A percentile compares a stretch with the other conserved stretches of the same genome.
phyloP scores from a whole-genome alignment of 2,113 vertebrate species.

The Platycercus adscitus region DNA sequence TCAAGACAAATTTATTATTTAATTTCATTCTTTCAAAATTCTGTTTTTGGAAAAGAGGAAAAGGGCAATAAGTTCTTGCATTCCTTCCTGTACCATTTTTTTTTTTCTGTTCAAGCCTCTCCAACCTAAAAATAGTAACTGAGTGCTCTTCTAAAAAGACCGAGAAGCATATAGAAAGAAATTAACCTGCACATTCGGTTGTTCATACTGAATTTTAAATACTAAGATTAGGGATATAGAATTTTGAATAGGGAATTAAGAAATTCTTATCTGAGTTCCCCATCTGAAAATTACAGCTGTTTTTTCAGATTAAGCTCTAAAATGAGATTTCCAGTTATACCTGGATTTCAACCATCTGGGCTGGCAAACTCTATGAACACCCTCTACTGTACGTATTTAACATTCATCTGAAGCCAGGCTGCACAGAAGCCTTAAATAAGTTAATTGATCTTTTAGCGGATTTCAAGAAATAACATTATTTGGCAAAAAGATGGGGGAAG shows the following conservation, averaged over 20 bases:
- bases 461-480: background rate
- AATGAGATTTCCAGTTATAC: slow-evolving; percentile 16
- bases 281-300: background rate
- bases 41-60: background rate
- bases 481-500: background rate
- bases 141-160: background rate
- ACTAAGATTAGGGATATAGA: background rate
- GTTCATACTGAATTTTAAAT: background rate
- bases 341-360: background rate
- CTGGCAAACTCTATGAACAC: background rate
- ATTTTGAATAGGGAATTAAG: background rate
- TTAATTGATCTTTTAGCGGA: background rate
- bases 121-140: background rate
- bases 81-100: background rate
- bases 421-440: background rate
- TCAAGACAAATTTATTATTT: background rate
- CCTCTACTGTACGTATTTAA: background rate
- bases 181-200: background rate
- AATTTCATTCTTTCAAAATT: background rate
- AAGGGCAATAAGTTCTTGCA: background rate
- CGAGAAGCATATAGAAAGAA: background rate
- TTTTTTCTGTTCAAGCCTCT: background rate
- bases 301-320: background rate
- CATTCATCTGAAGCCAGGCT: background rate
- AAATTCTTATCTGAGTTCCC: background rate